phyloP scores from a whole-genome alignment of 2,888 invertebrate species.

The Yponomeuta evonymella region DNA sequence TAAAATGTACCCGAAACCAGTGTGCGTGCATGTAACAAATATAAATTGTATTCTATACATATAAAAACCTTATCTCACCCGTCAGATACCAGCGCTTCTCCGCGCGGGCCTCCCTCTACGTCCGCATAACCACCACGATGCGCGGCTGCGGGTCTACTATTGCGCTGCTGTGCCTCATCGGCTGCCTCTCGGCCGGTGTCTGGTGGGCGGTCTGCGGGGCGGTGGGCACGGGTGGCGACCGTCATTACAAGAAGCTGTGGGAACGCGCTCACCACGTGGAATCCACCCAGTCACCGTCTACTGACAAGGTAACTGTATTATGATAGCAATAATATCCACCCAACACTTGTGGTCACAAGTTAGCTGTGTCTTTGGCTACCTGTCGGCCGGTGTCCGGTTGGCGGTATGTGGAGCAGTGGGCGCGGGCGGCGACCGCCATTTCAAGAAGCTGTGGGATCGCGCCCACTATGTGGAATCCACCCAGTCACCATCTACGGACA shows the following conservation, averaged over 20 bases:
- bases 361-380: too few relatives aligned
- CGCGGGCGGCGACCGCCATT: conserved; percentile 53
- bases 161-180: conserved; percentile 49
- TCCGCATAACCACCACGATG: conserved; percentile 44
- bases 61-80: too few relatives aligned
- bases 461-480: conserved; percentile 59
- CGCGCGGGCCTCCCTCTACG: conserved; percentile 38
- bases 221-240: conserved; percentile 63
- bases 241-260: conserved; percentile 68
- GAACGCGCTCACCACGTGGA: conserved; percentile 64
- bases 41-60: too few relatives aligned
- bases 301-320: conserved; percentile 46
- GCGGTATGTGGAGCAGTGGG: conserved; percentile 31
- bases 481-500: conserved; percentile 44
- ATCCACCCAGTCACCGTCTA: conserved; percentile 37
- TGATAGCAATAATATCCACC: too few relatives aligned
- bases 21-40: too few relatives aligned
- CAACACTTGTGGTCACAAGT: too few relatives aligned
- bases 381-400: too few relatives aligned
- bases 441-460: conserved; percentile 32
- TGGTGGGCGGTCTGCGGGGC: conserved; percentile 66
- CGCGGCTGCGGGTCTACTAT: conserved; percentile 50
- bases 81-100: conserved; percentile 62
- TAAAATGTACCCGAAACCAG: too few relatives aligned
- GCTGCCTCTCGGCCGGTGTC: conserved; percentile 51